Conservation (phyloP, 2,888 invertebrate species). For the Lasioglossum marginatum region DNA sequence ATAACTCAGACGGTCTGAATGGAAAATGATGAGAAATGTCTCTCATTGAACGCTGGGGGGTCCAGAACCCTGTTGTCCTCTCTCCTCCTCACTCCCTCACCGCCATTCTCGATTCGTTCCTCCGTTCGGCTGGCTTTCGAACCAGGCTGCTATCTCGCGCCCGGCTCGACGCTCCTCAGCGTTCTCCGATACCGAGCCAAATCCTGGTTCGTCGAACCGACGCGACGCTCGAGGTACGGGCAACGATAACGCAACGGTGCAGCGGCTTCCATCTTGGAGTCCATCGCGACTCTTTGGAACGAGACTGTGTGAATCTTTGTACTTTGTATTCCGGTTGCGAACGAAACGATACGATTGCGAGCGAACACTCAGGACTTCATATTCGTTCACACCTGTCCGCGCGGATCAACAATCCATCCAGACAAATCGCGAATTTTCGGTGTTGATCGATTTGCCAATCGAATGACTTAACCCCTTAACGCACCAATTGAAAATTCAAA, state of each 20-base stretch:
- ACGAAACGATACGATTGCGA: no score
- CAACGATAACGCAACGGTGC: background rate
- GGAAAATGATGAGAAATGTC: conserved; percentile 84
- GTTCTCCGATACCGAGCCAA: background rate
- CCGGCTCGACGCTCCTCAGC: conserved; percentile 70
- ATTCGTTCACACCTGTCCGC: no score
- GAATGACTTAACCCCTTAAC: no score
- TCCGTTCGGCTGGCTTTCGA: background rate
- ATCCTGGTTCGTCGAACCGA: background rate
- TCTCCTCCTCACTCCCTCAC: background rate
- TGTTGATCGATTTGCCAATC: background rate
- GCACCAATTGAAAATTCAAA: no score
- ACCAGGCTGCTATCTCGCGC: conserved; percentile 76
- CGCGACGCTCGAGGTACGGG: background rate
- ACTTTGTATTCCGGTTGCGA: no score
- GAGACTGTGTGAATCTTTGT: no score
- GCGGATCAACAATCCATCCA: no score
- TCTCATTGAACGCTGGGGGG: conserved; percentile 84
- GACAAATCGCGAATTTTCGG: no score
- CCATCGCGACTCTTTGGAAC: background rate
- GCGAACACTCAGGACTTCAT: no score
- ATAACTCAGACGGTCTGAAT: conserved; percentile 83
- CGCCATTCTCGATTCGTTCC: background rate
- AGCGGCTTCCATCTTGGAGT: background rate
- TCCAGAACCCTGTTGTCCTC: conserved; percentile 66